Evolutionary conservation across 2,888 invertebrate species (phyloP), one percentile per base, ranked within the genome.

Genomic region (Apotomis betuletana): DNA sequence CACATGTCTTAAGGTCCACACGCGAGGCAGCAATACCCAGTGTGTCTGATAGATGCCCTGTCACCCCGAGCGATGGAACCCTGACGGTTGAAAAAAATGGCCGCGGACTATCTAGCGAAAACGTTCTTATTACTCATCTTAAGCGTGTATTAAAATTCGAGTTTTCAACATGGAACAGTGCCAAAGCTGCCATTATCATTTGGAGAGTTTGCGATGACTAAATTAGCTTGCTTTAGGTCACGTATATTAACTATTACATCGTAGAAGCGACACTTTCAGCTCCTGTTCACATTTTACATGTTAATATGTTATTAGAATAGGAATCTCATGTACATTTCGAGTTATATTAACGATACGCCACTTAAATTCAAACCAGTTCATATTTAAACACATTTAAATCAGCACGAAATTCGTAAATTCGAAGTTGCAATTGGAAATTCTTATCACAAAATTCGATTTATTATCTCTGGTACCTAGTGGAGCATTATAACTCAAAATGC

Each of bases 101-200:
- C 49, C 49, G 49, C 49, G 8, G 49, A 49, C 49, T 49, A 49
- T 49, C 49, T 49, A 49, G 10, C 49, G 49, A 10, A 77, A 82
- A 82, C 80, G 79, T 79, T 79, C 77, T 80, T 83, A 84, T 86
- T 85, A 83, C 81, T 85, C 84, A 86, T 84, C 77, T 81, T 78
- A 79, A 75, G 75, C 76, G 81, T 77, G 79, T 83, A 85, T 82
- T 80, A 79, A 79, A 80, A 62, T 77, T 76, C 78, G 78, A 80
- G 79, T 78, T 76, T 81, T 77, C 80, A 81, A 80, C 78, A 77
- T 80, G 84, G 87, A 85, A 75, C 76, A 69, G 67, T 85, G 90
- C 89, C 87, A 90, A 85, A 78, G 78, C 70, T 75, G 74, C 76
- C 71, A 77, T 78, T 76, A 77, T 75, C 62, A 54, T 74, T 73